Conservation (phyloP, 2,113 vertebrate species). For the Cacatua alba region DNA sequence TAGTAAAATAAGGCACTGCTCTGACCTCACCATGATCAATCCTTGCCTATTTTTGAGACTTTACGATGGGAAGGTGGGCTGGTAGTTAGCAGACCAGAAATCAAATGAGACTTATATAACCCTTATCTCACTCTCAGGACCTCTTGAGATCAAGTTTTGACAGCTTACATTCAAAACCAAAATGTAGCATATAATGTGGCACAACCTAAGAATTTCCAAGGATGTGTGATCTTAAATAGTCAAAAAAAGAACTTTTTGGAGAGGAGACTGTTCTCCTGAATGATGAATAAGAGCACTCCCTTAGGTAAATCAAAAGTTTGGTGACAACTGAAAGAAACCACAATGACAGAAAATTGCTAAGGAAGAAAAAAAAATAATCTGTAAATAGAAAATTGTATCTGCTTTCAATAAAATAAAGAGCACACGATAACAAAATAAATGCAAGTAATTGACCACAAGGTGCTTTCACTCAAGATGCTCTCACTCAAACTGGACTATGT, state of each 20-base stretch:
- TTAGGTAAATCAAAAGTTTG: neutral
- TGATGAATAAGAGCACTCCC: neutral
- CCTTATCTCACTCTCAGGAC: neutral
- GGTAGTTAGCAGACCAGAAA: neutral
- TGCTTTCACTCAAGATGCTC: neutral
- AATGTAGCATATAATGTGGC: fast-evolving
- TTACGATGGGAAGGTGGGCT: neutral
- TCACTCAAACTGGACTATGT: neutral
- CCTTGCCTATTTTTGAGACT: neutral
- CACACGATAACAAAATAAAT: neutral
- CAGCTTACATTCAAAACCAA: neutral
- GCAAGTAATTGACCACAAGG: neutral
- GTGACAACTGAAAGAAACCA: neutral
- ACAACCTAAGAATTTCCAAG: neutral
- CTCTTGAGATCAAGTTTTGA: neutral
- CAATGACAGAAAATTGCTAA: neutral
- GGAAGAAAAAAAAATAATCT: neutral
- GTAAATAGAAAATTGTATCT: neutral
- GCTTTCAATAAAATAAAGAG: neutral
- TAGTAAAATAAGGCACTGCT: neutral
- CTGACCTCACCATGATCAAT: neutral
- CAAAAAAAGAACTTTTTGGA: neutral
- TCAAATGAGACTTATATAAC: neutral
- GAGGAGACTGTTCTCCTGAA: neutral
- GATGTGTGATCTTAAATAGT: neutral